Percentiles rank a stretch among this genome's conserved stretches.
phyloP scores from a whole-genome alignment of 2,797 vertebrate species.

The Cossypha caffra region DNA sequence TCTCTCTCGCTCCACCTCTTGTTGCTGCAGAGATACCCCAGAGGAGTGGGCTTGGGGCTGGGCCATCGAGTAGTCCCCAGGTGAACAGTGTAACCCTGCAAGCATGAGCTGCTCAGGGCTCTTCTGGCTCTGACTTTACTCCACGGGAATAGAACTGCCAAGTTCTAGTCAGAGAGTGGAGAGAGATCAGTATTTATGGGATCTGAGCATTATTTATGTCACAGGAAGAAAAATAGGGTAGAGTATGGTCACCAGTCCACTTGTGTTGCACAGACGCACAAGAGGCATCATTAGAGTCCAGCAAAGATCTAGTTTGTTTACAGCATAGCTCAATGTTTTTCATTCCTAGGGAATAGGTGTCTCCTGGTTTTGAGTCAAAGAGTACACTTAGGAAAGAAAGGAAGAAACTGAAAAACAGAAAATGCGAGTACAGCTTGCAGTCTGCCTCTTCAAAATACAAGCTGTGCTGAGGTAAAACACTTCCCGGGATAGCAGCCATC shows the following conservation, averaged over 20 bases:
- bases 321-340: accelerated
- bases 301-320: neutral
- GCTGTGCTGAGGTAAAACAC: neutral
- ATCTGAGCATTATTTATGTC: neutral
- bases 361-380: neutral
- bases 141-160: neutral
- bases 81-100: neutral
- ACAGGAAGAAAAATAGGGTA: neutral
- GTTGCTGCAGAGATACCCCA: neutral
- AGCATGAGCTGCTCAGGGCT: neutral
- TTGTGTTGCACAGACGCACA: neutral
- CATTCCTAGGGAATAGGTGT: neutral
- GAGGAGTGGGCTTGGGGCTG: neutral
- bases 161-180: neutral
- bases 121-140: neutral
- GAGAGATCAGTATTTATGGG: neutral
- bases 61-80: neutral
- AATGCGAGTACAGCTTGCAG: neutral
- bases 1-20: accelerated
- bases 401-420: neutral
- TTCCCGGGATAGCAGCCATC: neutral
- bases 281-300: neutral
- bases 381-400: neutral
- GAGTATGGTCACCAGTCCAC: neutral
- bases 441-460: neutral